Conservation (phyloP, 2,888 invertebrate species). For the Diaperis boleti region DNA sequence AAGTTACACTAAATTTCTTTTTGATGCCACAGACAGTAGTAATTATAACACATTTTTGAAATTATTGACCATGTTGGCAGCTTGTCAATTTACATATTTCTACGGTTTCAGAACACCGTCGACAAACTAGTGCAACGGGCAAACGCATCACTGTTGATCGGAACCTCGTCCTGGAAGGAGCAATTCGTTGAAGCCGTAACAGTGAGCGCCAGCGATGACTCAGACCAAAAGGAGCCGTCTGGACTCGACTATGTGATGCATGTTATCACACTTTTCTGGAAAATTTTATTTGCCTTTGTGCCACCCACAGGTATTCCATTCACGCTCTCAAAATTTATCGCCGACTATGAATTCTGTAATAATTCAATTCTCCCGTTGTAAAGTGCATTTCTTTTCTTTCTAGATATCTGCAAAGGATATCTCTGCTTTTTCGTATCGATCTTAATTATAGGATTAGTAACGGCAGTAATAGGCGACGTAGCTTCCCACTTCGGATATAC, state of each 20-base stretch:
- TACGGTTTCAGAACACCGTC: slow-evolving; percentile 84
- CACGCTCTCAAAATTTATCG: background rate
- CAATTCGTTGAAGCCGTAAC: slow-evolving; percentile 98
- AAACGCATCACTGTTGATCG: slow-evolving; percentile 92
- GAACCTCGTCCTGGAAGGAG: slow-evolving; percentile 99
- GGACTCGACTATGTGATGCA: slow-evolving; percentile 96
- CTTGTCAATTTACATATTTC: too few relatives aligned
- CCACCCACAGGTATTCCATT: slow-evolving; percentile 89
- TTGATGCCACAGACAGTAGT: too few relatives aligned
- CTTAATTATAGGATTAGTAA: slow-evolving; percentile 91
- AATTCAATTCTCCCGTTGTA: background rate
- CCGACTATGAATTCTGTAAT: slow-evolving; percentile 4
- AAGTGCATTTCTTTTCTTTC: slow-evolving; percentile 50
- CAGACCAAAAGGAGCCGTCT: slow-evolving; percentile 79
- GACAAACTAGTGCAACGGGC: slow-evolving; percentile 98
- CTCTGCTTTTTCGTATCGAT: slow-evolving; percentile 95
- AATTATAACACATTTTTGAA: too few relatives aligned
- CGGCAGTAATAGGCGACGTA: slow-evolving; percentile 96
- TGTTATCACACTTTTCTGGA: slow-evolving; percentile 97
- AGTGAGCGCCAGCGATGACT: slow-evolving; percentile 86
- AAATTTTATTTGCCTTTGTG: slow-evolving; percentile 95
- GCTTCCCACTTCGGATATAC: slow-evolving; percentile 99
- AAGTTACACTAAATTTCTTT: too few relatives aligned
- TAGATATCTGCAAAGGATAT: slow-evolving; percentile 95
- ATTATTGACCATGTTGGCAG: too few relatives aligned